A percentile compares a stretch with the other conserved stretches of the same genome.
Conservation (phyloP, 2,113 vertebrate genomes). For the Cephalopterus ornatus region DNA sequence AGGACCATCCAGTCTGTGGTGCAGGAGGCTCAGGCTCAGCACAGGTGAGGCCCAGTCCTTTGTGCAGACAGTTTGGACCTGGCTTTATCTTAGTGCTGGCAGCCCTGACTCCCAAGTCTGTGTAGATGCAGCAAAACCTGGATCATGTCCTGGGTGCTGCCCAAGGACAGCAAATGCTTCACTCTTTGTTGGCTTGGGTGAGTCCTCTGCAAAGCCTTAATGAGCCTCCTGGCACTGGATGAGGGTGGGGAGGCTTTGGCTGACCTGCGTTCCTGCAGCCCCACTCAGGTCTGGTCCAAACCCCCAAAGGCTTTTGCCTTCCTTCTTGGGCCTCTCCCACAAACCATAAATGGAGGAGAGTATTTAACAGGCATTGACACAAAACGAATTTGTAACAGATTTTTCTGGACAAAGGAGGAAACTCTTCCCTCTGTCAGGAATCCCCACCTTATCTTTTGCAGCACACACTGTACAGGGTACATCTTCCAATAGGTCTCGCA, state of each 20-base stretch:
- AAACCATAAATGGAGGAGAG: too few species aligned
- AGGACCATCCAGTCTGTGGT: background rate
- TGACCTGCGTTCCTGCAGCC: background rate
- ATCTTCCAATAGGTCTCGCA: fast-evolving
- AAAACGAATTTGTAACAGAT: background rate
- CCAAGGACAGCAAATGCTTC: background rate
- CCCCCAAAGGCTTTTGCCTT: background rate
- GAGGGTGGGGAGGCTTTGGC: fast-evolving
- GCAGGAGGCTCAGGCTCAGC: background rate
- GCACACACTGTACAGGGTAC: fast-evolving
- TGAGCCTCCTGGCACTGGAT: fast-evolving
- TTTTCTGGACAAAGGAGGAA: too few species aligned
- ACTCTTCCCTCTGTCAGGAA: background rate
- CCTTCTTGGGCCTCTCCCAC: background rate
- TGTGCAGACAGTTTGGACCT: background rate
- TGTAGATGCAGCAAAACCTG: background rate
- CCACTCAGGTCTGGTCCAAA: fast-evolving
- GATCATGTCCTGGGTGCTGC: fast-evolving
- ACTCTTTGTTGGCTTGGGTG: fast-evolving
- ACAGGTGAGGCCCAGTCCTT: background rate
- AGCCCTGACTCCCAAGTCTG: background rate
- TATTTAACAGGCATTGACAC: too few species aligned
- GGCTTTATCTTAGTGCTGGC: background rate
- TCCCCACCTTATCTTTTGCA: background rate
- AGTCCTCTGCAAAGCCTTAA: background rate